A percentile compares a stretch with the other conserved stretches of the same genome.
phyloP scores from a whole-genome alignment of 2,888 invertebrate species.

The Subacronicta megacephala region DNA sequence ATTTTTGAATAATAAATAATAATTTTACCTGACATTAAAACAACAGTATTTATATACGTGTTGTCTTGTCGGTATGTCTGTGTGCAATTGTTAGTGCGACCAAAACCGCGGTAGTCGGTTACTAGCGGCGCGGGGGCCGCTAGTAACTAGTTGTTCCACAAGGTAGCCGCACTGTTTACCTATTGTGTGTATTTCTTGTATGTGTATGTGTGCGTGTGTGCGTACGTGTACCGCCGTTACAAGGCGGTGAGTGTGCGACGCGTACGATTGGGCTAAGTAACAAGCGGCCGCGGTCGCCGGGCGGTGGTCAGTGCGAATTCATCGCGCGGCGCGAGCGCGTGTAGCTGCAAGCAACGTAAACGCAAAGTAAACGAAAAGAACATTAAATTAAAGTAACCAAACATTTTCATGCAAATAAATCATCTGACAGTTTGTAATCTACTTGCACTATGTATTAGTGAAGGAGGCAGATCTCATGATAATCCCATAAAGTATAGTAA shows the following conservation, averaged over 20 bases:
- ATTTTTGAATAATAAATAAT: too few relatives aligned
- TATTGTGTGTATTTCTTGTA: too few relatives aligned
- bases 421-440: not conserved
- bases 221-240: conserved; percentile 4
- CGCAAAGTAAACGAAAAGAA: conserved; percentile 47
- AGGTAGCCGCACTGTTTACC: not conserved
- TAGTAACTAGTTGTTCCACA: not conserved
- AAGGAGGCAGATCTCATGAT: not conserved
- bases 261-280: conserved; percentile 16
- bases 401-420: conserved; percentile 10
- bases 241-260: conserved; percentile 5
- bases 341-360: conserved; percentile 56
- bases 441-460: too few relatives aligned
- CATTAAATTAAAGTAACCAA: conserved; percentile 14
- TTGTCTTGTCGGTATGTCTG: too few relatives aligned
- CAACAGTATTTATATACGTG: too few relatives aligned
- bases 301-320: conserved; percentile 57
- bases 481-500: not conserved
- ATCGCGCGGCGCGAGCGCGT: conserved; percentile 50
- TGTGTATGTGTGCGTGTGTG: conserved; percentile 1
- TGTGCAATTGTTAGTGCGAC: too few relatives aligned
- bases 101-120: too few relatives aligned
- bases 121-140: too few relatives aligned
- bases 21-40: too few relatives aligned
- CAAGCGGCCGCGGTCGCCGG: conserved; percentile 9